These are phyloP conservation scores for Caradrina kadenii DNA, from an alignment of 2,888 invertebrate species.

Conservation along the genomic window DNA sequence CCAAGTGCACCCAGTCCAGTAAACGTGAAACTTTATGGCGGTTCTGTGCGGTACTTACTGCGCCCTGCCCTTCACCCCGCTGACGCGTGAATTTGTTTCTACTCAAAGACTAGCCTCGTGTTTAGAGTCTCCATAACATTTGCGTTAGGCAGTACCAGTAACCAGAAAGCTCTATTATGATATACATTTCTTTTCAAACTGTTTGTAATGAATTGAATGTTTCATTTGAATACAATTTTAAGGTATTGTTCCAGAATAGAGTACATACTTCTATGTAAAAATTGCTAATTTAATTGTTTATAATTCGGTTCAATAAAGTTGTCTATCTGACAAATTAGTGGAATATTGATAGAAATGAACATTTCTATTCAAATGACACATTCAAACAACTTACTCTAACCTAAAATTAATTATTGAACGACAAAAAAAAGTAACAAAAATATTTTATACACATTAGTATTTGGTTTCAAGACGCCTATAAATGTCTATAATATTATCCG, in stretches of 20 bases:
- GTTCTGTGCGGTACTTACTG: too few relatives aligned
- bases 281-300: conserved; percentile 25
- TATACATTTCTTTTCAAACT: conserved; percentile 37
- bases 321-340: conserved; percentile 19
- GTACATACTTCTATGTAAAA: conserved; percentile 23
- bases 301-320: conserved; percentile 28
- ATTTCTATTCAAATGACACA: conserved; percentile 56
- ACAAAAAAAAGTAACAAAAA: conserved; percentile 72
- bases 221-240: conserved; percentile 41
- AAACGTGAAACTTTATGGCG: too few relatives aligned
- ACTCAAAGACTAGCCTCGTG: too few relatives aligned
- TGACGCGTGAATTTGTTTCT: too few relatives aligned
- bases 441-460: conserved; percentile 83
- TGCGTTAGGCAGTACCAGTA: conserved; percentile 18
- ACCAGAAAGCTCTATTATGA: conserved; percentile 42
- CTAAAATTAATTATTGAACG: conserved; percentile 70
- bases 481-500: conserved; percentile 61
- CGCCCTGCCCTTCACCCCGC: too few relatives aligned
- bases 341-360: conserved; percentile 9
- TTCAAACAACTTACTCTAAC: conserved; percentile 65
- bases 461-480: conserved; percentile 80
- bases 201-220: conserved; percentile 30
- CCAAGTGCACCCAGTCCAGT: background rate
- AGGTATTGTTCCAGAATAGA: background rate
- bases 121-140: background rate